These are phyloP conservation scores for Rattus norvegicus DNA, from an alignment of 2,113 vertebrate species.

Conservation along the genomic window DNA sequence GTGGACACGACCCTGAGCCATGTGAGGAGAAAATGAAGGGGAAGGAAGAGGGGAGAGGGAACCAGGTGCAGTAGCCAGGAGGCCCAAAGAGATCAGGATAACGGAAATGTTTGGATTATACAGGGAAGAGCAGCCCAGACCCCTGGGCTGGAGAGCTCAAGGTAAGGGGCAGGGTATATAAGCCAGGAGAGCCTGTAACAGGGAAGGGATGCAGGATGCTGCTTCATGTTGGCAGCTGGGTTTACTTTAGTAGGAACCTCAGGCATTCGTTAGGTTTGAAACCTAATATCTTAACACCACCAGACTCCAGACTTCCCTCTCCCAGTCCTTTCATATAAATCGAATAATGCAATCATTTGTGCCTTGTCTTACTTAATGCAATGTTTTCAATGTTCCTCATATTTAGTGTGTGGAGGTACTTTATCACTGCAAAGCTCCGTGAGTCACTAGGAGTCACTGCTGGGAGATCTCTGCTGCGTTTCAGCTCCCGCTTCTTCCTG, in stretches of 20 bases:
- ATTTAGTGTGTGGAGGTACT: neutral
- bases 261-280: neutral
- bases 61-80: neutral
- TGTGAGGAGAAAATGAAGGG: neutral
- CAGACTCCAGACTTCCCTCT: neutral
- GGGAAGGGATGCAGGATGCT: neutral
- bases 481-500: neutral
- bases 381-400: neutral
- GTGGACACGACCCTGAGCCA: neutral
- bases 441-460: neutral
- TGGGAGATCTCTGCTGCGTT: neutral
- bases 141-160: neutral
- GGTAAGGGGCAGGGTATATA: neutral
- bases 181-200: neutral
- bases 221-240: neutral
- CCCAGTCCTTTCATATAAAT: neutral
- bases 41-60: neutral
- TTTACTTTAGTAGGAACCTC: neutral
- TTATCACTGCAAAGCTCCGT: neutral
- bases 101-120: neutral
- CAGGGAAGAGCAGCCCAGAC: neutral
- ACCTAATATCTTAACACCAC: neutral
- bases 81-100: neutral
- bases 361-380: neutral
- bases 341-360: neutral